Conservation (phyloP, 2,888 invertebrate species). For the Listrodromus nycthemerus region DNA sequence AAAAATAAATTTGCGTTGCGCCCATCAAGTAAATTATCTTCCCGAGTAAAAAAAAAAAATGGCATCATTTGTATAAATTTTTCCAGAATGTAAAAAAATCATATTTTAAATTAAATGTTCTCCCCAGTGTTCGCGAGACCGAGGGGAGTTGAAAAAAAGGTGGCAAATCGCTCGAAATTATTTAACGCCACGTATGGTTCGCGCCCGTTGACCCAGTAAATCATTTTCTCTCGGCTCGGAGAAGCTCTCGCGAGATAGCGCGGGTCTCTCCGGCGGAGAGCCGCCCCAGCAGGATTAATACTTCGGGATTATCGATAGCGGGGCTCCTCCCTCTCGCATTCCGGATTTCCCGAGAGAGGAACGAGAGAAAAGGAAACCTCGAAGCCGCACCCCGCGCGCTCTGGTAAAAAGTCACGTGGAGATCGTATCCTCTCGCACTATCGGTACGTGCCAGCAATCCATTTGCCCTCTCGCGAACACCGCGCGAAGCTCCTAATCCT, state of each 20-base stretch:
- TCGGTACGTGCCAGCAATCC: constrained; percentile 66
- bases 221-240: constrained; percentile 45
- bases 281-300: constrained; percentile 64
- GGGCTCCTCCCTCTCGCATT: constrained; percentile 31
- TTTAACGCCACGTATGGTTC: constrained; percentile 66
- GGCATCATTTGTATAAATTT: too few species aligned
- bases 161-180: constrained; percentile 66
- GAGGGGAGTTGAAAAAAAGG: constrained; percentile 1
- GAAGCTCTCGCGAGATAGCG: too few species aligned
- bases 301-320: constrained; percentile 67
- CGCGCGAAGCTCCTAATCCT: constrained; percentile 42
- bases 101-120: constrained; percentile 6
- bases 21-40: too few species aligned
- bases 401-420: constrained; percentile 66
- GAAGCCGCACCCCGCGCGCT: constrained; percentile 23
- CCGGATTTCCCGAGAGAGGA: constrained; percentile 21
- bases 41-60: too few species aligned
- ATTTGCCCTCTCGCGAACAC: constrained; percentile 54
- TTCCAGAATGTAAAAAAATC: not conserved
- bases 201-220: constrained; percentile 66
- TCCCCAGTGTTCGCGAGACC: not conserved
- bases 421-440: constrained; percentile 61
- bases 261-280: constrained; percentile 27
- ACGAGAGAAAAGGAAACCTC: constrained; percentile 38
- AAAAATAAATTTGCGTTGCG: too few species aligned